A percentile compares a stretch with the other conserved stretches of the same genome.
Conservation (phyloP, 1,140 invertebrate species). For the Macrobrachium rosenbergii region DNA sequence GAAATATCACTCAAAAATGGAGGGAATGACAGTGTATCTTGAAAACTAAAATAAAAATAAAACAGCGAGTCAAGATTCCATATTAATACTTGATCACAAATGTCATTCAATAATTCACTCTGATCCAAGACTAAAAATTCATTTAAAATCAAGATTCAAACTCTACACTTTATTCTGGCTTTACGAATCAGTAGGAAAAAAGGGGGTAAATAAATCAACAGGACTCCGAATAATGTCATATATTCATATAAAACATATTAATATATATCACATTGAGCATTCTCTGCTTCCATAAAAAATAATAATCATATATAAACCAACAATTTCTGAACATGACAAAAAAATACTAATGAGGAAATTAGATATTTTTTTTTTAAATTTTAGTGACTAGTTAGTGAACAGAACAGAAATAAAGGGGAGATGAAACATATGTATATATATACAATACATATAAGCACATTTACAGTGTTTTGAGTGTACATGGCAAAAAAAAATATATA, state of each 20-base stretch:
- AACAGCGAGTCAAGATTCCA: too few relatives aligned
- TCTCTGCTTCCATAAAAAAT: constrained; percentile 43
- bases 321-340: background rate
- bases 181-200: background rate
- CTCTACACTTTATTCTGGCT: background rate
- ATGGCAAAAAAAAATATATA: too few relatives aligned
- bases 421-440: background rate
- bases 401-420: background rate
- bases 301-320: background rate
- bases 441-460: background rate
- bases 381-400: constrained; percentile 33
- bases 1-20: too few relatives aligned
- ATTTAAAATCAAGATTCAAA: background rate
- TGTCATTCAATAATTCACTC: too few relatives aligned
- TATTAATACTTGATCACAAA: too few relatives aligned
- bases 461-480: background rate
- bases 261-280: constrained; percentile 50
- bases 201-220: constrained; percentile 22
- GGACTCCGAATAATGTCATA: constrained; percentile 26
- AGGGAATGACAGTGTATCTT: too few relatives aligned
- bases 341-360: constrained; percentile 11
- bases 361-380: background rate
- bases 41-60: too few relatives aligned
- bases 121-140: background rate
- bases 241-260: constrained; percentile 48